These are phyloP conservation scores for Phalacrocorax pelagicus DNA, from an alignment of 2,113 vertebrate genomes.

Conservation along the genomic window DNA sequence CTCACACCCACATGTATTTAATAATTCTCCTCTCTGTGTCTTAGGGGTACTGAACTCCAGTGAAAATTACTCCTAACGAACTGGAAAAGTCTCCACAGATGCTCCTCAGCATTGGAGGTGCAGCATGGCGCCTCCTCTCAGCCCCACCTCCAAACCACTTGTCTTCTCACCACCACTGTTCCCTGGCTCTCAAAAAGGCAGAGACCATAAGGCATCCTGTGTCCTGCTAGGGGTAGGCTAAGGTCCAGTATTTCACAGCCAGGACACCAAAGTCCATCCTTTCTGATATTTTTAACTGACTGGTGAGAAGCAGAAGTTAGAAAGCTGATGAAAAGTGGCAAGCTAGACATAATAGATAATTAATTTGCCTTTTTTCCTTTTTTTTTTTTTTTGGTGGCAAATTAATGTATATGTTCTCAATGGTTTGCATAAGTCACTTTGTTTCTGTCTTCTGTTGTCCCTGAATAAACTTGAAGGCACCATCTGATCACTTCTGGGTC, in stretches of 20 bases:
- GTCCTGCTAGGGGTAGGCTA: neutral
- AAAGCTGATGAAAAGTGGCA: constrained; percentile 16
- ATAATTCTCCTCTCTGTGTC: neutral
- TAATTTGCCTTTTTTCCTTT: neutral
- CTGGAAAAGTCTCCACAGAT: neutral
- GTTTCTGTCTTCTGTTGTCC: neutral
- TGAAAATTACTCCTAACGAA: constrained; percentile 18
- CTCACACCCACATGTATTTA: neutral
- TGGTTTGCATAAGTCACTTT: neutral
- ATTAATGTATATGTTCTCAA: neutral
- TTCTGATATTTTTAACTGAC: neutral
- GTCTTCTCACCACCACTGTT: neutral
- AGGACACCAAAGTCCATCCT: neutral
- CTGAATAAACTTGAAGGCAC: constrained; percentile 55
- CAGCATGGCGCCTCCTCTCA: neutral
- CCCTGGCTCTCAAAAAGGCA: neutral
- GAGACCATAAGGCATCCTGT: neutral
- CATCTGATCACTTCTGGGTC: neutral
- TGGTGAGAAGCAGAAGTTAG: neutral
- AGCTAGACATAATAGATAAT: neutral
- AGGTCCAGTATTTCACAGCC: neutral
- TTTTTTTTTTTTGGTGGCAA: constrained; percentile 6
- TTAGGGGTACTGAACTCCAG: neutral
- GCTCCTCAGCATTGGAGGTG: neutral
- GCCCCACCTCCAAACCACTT: neutral